Percentiles rank a stretch among this genome's conserved stretches.
These are phyloP conservation scores for Platichthys flesus DNA, from an alignment of 2,113 vertebrate species.

Conservation along the genomic window DNA sequence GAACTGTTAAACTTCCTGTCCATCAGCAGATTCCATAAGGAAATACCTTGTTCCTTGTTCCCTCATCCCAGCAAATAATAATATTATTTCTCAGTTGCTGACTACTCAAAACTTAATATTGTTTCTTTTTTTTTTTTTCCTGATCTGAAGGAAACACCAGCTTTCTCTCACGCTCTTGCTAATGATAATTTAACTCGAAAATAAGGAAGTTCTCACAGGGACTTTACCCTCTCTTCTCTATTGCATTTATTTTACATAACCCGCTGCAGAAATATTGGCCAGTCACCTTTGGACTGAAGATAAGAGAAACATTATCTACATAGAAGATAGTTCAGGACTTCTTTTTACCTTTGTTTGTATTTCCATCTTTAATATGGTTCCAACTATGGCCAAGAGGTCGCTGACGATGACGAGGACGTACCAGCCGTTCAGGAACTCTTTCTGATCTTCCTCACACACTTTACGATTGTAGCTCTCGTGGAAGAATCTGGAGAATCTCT, in stretches of 20 bases:
- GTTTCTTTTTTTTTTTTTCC: background rate
- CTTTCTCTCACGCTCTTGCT: background rate
- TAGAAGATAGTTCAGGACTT: background rate
- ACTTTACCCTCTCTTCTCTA: background rate
- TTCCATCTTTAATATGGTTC: conserved; percentile 97
- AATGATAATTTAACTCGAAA: background rate
- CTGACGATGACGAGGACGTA: conserved; percentile 93
- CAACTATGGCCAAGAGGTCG: conserved; percentile 91
- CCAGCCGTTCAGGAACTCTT: conserved; percentile 95
- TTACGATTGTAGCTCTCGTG: conserved; percentile 85
- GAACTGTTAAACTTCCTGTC: too few relatives aligned
- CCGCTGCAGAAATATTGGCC: background rate
- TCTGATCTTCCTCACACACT: conserved; percentile 85
- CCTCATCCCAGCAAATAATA: too few relatives aligned
- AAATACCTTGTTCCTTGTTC: too few relatives aligned
- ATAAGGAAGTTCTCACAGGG: background rate
- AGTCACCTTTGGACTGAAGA: background rate
- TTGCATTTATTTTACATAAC: background rate
- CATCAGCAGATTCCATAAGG: too few relatives aligned
- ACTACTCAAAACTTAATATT: background rate
- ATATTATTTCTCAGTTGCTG: background rate
- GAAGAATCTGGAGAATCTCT: conserved; percentile 92
- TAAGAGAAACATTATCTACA: background rate
- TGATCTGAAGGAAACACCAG: background rate
- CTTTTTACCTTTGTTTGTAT: conserved; percentile 93